Base-by-base conservation (phyloP, 2,113 vertebrate species). In the Megaceryle maxima region DNA sequence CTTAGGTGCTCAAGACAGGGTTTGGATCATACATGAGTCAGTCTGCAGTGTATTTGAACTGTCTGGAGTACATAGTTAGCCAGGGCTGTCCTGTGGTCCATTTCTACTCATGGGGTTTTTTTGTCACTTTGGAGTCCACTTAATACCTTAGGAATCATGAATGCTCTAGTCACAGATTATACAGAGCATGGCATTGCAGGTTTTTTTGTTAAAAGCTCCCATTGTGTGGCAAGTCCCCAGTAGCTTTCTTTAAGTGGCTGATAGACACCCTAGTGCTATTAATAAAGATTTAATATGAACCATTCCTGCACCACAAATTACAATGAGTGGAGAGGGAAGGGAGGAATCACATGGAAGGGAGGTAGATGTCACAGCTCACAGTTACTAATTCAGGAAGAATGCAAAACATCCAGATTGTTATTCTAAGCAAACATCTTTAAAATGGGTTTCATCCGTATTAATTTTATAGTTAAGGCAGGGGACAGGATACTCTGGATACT, bases 61-160 rank as follows among this genome's bases (percentile, higher is more conserved):
- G 6, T 1, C 4, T 31, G 16, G 39, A 5, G 2, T 33, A 16
- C 41, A 31, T 1, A 37, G 26, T 16, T n/a, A 75, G 2, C 31
- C 16, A 73, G 24, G 19, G 8, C 5, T 73, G 16, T 60, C 43
- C 28, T 53, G 14, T 66, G 16, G 12, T 68, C 44, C 5, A 5
- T 43, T 5, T 86, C 33, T 37, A 25, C 22, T 43, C 9, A 20
- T 29, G 7, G 4, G 35, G n/a, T 90, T 25, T 57, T 82, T 70
- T 75, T 85, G 4, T 22, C 6, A 5, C 22, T 84, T 39, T 51
- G 5, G 4, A 33, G 16, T 67, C 19, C 13, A 35, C 8, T 72
- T 20, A 68, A 7, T 62, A 37, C 26, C 13, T 43, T 79, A 16
- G 24, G 6, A 57, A 53, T 60, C 25, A 51, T 22, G 48, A 87